phyloP scores from a whole-genome alignment of 1,140 invertebrate genomes.

The Acromyrmex echinatior region DNA sequence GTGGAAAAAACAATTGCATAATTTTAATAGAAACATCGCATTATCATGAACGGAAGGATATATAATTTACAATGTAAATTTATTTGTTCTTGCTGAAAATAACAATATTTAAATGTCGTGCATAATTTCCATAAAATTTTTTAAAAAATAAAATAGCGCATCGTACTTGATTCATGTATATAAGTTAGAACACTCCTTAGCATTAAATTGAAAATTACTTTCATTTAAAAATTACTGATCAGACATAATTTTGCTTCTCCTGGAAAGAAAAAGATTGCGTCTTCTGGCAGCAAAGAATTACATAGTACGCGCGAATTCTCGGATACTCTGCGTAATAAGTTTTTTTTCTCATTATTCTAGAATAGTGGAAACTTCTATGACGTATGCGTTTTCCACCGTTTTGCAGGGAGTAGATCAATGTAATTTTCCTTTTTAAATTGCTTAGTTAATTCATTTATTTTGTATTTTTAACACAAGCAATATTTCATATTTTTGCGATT shows the following conservation, averaged over 20 bases:
- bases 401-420: slow-evolving; percentile 37
- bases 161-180: too few relatives aligned
- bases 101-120: not conserved
- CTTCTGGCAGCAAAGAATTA: not conserved
- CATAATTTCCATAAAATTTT: too few relatives aligned
- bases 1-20: not conserved
- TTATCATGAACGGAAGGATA: not conserved
- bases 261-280: not conserved
- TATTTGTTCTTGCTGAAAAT: not conserved
- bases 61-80: not conserved
- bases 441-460: not conserved
- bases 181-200: too few relatives aligned
- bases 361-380: slow-evolving; percentile 44
- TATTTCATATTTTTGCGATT: not conserved
- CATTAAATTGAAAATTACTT: too few relatives aligned
- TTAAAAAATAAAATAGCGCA: too few relatives aligned
- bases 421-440: slow-evolving; percentile 63
- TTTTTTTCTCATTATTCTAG: not conserved
- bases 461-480: not conserved
- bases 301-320: not conserved
- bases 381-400: not conserved
- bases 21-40: not conserved
- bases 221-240: too few relatives aligned
- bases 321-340: too few relatives aligned
- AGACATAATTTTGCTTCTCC: too few relatives aligned